Evolutionary conservation across 2,888 invertebrate species (phyloP).

Genomic region (Pseudoips prasinana): DNA sequence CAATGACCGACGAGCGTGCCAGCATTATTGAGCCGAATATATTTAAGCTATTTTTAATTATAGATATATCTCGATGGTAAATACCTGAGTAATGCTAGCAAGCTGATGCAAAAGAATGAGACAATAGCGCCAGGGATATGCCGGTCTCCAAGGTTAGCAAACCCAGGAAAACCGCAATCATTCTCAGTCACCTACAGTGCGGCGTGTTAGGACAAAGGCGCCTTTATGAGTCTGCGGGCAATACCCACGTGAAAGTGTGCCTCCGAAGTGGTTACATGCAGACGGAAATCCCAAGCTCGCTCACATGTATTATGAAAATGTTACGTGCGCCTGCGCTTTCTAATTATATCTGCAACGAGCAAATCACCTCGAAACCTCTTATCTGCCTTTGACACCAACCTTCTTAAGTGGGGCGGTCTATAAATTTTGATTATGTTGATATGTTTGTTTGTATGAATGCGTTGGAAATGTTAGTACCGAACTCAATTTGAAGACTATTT

Average conservation of each 20-base stretch:
- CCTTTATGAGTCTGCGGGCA: slow-evolving; percentile 42
- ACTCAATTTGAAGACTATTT: background rate
- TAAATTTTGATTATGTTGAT: too few relatives aligned
- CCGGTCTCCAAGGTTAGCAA: slow-evolving; percentile 10
- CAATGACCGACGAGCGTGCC: too few relatives aligned
- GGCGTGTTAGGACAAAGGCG: slow-evolving; percentile 27
- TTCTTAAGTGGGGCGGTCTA: background rate
- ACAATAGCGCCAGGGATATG: background rate
- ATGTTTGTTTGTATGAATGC: too few relatives aligned
- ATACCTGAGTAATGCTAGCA: too few relatives aligned
- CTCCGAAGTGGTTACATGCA: slow-evolving; percentile 38
- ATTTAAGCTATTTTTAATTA: too few relatives aligned
- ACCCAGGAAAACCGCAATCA: slow-evolving; percentile 39
- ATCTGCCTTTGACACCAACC: slow-evolving; percentile 10
- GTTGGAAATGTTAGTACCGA: too few relatives aligned
- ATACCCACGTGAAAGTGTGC: slow-evolving; percentile 63
- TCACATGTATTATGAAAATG: slow-evolving; percentile 35
- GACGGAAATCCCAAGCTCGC: slow-evolving; percentile 53
- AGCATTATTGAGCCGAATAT: too few relatives aligned
- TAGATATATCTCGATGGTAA: too few relatives aligned
- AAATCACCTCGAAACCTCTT: slow-evolving; percentile 10
- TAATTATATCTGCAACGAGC: slow-evolving; percentile 36
- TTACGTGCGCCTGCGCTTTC: slow-evolving; percentile 46
- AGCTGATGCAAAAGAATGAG: too few relatives aligned
- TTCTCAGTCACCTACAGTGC: slow-evolving; percentile 5